Base-by-base conservation (phyloP, 2,888 invertebrate species). In the Cheilosia vulpina region DNA sequence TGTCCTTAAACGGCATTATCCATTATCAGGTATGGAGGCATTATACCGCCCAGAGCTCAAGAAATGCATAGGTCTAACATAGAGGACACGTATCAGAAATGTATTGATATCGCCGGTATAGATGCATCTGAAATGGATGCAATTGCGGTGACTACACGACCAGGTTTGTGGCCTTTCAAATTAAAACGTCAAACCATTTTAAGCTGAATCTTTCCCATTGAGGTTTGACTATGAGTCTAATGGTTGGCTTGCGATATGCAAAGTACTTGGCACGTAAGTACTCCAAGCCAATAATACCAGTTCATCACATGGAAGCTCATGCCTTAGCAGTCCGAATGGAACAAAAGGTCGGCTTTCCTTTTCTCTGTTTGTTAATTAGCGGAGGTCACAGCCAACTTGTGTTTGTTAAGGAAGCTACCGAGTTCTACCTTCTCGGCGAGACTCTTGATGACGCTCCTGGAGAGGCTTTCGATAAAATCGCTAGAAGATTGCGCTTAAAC, bases 281-380 rank as follows among this genome's bases (percentile, higher is more conserved):
- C 87, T 92, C 93, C 0, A 97, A 96, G 91, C 98, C 98, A 0
- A 93, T 99, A 87, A 97, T 99, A 90, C 98, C 99, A 0, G 96
- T 99, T 79, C 99, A 99, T 93, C 99, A 99, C 89, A 99, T 99
- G 99, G 96, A 99, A 93, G 99, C 99, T 1, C 99, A 99, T 93
- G 98, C 99, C 4, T 93, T 99, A 76, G 97, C 97, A 17, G 96
- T 95, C 24, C 94, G 98, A 90, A 95, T 98, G 95, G 93, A 94
- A 19, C 91, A 95, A 76, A 92, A 94, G 88, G 90, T 94, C 87
- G 93, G 95, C 75, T 98, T 96, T 93, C 99, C 99, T 27, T 99
- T 96, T 92, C 92, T 99, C 78, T 96, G 96, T 53, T 93, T 99
- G 27, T 93, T 99, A 27, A 95, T 98, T 88, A 99, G 98, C 89